Percentiles rank a stretch among this genome's conserved stretches.
phyloP scores from a whole-genome alignment of 2,888 invertebrate species.

The Melinaea marsaeus region DNA sequence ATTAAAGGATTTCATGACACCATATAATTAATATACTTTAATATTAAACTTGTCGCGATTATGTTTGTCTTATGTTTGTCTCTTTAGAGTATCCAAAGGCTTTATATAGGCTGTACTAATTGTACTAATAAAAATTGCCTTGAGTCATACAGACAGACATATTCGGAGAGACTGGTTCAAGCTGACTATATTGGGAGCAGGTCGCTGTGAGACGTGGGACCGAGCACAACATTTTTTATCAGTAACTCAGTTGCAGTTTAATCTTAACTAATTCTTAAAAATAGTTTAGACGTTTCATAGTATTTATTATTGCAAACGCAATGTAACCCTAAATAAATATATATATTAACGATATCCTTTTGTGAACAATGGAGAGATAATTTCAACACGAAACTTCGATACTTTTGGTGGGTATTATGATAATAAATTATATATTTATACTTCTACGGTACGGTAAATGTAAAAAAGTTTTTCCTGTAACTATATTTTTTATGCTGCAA shows the following conservation, averaged over 20 bases:
- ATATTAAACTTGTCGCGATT: too few relatives aligned
- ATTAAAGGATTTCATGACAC: too few relatives aligned
- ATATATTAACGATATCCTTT: too few relatives aligned
- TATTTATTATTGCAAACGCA: not conserved
- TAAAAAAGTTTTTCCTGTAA: not conserved
- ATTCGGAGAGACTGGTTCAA: constrained; percentile 15
- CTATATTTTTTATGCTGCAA: not conserved
- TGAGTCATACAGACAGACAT: constrained; percentile 12
- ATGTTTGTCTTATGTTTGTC: too few relatives aligned
- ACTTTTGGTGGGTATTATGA: too few relatives aligned
- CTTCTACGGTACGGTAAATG: too few relatives aligned
- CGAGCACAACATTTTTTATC: constrained; percentile 9
- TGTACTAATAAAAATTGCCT: constrained; percentile 6
- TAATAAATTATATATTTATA: too few relatives aligned
- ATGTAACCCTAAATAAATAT: too few relatives aligned
- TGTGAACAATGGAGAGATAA: too few relatives aligned
- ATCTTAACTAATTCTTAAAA: constrained; percentile 10
- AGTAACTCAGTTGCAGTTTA: constrained; percentile 6
- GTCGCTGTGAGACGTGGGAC: constrained; percentile 15
- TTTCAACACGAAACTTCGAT: too few relatives aligned
- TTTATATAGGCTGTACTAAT: not conserved
- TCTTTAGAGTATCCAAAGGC: not conserved
- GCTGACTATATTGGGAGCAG: constrained; percentile 18
- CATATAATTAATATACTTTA: too few relatives aligned
- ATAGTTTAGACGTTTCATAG: not conserved